Percentiles rank a stretch among this genome's conserved stretches.
Conservation (phyloP, 1,140 invertebrate genomes). For the Babylonia areolata region DNA sequence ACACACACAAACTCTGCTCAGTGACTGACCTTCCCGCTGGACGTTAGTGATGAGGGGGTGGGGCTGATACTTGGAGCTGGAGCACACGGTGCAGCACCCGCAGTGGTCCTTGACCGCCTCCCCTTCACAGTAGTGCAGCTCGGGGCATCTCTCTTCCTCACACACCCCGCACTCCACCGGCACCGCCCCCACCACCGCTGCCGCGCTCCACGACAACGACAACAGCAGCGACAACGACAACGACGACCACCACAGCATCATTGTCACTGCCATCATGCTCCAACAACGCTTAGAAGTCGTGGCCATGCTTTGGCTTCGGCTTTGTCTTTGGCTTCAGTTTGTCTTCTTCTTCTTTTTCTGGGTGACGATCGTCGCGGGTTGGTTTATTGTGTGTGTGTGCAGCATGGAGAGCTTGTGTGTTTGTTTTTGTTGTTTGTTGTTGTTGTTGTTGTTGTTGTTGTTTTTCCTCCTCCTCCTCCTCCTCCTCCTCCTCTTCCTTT, state of each 20-base stretch:
- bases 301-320: too few relatives aligned
- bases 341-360: neutral
- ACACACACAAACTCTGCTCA: neutral
- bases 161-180: constrained; percentile 52
- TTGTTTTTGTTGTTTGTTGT: too few relatives aligned
- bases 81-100: constrained; percentile 62
- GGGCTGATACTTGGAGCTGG: constrained; percentile 49
- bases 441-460: too few relatives aligned
- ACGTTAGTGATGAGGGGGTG: constrained; percentile 39
- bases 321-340: too few relatives aligned
- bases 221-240: constrained; percentile 32
- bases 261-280: neutral
- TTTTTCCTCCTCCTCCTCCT: too few relatives aligned
- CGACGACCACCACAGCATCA: constrained; percentile 28
- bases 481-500: too few relatives aligned
- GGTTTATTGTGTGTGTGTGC: too few relatives aligned
- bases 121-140: constrained; percentile 59
- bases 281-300: too few relatives aligned
- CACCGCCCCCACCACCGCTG: constrained; percentile 4
- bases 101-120: constrained; percentile 62
- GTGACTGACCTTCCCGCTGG: constrained; percentile 31
- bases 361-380: too few relatives aligned
- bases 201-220: neutral
- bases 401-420: too few relatives aligned
- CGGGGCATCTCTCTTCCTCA: constrained; percentile 54